Evolutionary conservation across 2,113 vertebrate genomes (phyloP).

Genomic region (Nicator chloris): DNA sequence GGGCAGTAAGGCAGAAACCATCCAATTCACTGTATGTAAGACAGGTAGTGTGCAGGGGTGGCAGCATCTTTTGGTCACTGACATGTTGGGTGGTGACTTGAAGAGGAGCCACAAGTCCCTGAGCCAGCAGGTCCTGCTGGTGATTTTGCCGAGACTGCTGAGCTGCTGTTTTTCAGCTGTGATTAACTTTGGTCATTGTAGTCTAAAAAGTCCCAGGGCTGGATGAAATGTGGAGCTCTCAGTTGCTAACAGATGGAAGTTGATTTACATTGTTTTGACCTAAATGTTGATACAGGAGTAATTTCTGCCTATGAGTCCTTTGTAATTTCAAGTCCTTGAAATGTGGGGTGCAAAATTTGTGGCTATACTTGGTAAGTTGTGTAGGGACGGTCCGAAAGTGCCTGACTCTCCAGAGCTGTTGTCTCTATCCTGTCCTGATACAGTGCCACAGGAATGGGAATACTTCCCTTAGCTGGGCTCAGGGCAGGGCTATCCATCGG

Average conservation of each 20-base stretch:
- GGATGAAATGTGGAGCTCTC: neutral
- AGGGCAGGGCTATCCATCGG: neutral
- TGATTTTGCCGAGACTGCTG: neutral
- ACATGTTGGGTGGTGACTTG: neutral
- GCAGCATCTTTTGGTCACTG: neutral
- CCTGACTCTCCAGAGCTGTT: neutral
- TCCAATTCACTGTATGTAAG: neutral
- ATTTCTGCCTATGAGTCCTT: neutral
- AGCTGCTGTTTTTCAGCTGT: neutral
- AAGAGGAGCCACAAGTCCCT: neutral
- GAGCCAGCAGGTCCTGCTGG: neutral
- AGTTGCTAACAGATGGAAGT: neutral
- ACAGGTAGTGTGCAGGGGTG: rapidly evolving
- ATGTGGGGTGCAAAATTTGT: neutral
- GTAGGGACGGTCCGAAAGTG: neutral
- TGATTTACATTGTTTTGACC: neutral
- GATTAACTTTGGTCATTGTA: neutral
- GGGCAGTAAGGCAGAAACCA: neutral
- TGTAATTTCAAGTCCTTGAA: neutral
- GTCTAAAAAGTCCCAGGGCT: neutral
- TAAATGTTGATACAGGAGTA: neutral
- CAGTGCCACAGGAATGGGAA: neutral
- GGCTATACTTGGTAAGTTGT: neutral
- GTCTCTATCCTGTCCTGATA: neutral
- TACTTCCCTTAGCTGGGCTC: neutral